A percentile compares a stretch with the other conserved stretches of the same genome.
These are phyloP conservation scores for Danio tinwini DNA, from an alignment of 2,797 vertebrate genomes.

Conservation along the genomic window DNA sequence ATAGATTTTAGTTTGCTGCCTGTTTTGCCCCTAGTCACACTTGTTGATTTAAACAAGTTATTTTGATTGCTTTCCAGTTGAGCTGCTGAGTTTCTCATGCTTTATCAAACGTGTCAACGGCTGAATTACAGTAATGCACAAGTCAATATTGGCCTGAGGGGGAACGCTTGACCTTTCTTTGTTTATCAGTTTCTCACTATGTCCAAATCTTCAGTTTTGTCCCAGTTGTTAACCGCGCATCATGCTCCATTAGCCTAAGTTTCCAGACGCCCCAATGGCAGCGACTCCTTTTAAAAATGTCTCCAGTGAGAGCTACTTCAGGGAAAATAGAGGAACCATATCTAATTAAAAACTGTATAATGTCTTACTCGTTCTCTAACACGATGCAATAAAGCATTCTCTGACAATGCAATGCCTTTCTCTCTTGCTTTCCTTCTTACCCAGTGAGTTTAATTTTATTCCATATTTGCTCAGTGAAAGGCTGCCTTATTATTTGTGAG, in stretches of 20 bases:
- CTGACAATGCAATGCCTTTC: conserved; percentile 5
- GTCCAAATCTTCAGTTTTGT: conserved; percentile 21
- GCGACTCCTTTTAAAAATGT: conserved; percentile 4
- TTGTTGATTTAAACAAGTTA: background rate
- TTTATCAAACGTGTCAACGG: conserved; percentile 17
- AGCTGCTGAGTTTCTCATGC: background rate
- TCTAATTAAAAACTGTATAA: conserved; percentile 48
- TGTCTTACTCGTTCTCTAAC: conserved; percentile 20
- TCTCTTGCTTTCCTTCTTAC: conserved; percentile 5
- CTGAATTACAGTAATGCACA: background rate
- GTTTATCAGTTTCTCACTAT: conserved; percentile 5
- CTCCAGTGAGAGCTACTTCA: conserved; percentile 23
- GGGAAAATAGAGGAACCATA: conserved; percentile 29
- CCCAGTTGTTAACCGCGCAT: background rate
- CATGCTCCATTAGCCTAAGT: conserved; percentile 31
- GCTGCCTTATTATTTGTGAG: conserved; percentile 47
- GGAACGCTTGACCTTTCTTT: conserved; percentile 6
- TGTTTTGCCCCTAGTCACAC: background rate
- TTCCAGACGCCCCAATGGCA: conserved; percentile 3
- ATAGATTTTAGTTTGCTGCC: too few species aligned
- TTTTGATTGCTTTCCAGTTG: conserved; percentile 15
- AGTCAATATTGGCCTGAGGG: background rate
- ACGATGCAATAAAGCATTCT: conserved; percentile 11
- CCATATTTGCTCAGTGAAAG: conserved; percentile 43
- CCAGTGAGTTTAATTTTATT: conserved; percentile 28